A percentile compares a stretch with the other conserved stretches of the same genome.
phyloP scores from a whole-genome alignment of 2,113 vertebrate genomes.

The Hemibagrus wyckioides region DNA sequence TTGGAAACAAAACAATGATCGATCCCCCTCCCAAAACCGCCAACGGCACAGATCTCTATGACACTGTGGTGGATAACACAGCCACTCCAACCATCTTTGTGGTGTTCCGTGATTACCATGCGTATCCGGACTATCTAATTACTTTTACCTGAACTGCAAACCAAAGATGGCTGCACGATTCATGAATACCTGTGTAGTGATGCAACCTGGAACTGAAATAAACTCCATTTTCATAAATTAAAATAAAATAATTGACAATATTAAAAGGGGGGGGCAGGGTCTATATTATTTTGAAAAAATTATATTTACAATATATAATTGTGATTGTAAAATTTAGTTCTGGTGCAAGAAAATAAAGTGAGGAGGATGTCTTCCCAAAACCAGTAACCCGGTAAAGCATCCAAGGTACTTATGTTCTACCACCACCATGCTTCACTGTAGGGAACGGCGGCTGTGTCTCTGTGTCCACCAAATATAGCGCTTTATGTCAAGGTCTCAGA shows the following conservation, averaged over 20 bases:
- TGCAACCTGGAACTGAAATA: neutral
- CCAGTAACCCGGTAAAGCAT: neutral
- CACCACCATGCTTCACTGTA: neutral
- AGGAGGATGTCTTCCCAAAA: neutral
- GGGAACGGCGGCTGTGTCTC: neutral
- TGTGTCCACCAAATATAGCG: no score
- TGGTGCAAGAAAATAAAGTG: neutral
- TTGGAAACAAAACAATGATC: conserved; percentile 50
- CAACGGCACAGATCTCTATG: conserved; percentile 60
- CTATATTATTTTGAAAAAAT: neutral
- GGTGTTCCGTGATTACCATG: conserved; percentile 80
- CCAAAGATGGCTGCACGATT: neutral
- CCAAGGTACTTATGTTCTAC: neutral
- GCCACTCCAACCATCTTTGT: conserved; percentile 69
- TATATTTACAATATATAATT: neutral
- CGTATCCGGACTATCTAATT: conserved; percentile 86
- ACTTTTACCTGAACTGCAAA: conserved; percentile 67
- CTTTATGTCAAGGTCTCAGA: neutral
- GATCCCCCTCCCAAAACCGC: conserved; percentile 67
- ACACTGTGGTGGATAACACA: conserved; percentile 75
- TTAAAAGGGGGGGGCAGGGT: no score
- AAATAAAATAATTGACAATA: neutral
- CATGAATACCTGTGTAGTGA: neutral
- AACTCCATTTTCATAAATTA: neutral
- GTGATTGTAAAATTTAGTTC: neutral